A percentile compares a stretch with the other conserved stretches of the same genome.
phyloP scores from a whole-genome alignment of 2,888 invertebrate species.

The Celastrina argiolus region DNA sequence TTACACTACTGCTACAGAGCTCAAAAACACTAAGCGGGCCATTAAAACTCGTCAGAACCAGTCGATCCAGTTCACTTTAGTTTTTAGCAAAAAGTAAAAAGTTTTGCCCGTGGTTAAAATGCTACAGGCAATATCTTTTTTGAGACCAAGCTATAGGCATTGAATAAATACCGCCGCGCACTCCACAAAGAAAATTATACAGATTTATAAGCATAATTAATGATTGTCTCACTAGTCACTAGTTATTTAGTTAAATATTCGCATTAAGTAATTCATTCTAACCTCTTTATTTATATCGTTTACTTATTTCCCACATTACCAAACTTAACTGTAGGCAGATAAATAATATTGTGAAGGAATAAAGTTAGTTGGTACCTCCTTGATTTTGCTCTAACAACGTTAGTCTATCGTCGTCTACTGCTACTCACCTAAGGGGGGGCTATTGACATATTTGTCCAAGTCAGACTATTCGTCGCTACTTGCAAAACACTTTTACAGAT shows the following conservation, averaged over 20 bases:
- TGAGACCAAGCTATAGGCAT: not conserved
- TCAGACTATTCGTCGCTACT: not conserved
- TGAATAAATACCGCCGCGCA: not conserved
- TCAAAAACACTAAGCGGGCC: constrained; percentile 44
- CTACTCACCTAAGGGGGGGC: not conserved
- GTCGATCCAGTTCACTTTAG: constrained; percentile 35
- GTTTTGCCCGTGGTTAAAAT: constrained; percentile 1
- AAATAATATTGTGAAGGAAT: not conserved
- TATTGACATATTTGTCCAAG: not conserved
- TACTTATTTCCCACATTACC: not conserved
- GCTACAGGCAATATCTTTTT: not conserved
- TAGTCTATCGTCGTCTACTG: not conserved
- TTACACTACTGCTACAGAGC: constrained; percentile 48
- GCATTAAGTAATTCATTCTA: not conserved
- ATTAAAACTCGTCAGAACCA: constrained; percentile 56
- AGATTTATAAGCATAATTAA: not conserved
- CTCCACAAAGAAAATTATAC: not conserved
- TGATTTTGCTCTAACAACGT: not conserved
- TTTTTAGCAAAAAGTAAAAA: constrained; percentile 23
- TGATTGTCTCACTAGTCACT: too few species aligned
- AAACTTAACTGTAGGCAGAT: not conserved
- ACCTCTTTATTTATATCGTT: not conserved
- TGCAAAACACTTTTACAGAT: not conserved
- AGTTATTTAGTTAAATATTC: too few species aligned
- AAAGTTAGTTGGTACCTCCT: not conserved